Base-by-base conservation (phyloP, 2,797 vertebrate species). In the Chrysolophus pictus region DNA sequence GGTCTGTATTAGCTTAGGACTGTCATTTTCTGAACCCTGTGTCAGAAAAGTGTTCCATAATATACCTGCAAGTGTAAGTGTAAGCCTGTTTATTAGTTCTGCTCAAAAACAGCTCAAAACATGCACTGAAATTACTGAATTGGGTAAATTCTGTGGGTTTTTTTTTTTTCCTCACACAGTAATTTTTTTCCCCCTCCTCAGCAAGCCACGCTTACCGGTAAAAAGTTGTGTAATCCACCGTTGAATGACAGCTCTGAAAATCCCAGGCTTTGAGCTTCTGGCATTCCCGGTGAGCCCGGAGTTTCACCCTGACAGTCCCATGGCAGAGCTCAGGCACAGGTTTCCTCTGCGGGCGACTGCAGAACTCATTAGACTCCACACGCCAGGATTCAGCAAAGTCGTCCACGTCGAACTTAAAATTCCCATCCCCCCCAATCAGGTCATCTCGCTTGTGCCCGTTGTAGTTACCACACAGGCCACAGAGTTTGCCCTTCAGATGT, bases 331-430 rank as follows among this genome's bases (percentile, higher is more conserved):
- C 98, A 0, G 99, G 98, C 2, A 98, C 90, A 0, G 98, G 98
- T 24, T 98, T 98, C 42, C 97, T 98, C 67, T 97, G 98, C 0
- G 97, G 97, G 81, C 98, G 98, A 91, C 98, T 98, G 96, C 99
- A 99, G 85, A 99, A 98, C 91, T 99, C 98, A 2, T 99, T 99
- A 53, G 98, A 98, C 70, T 99, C 99, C 2, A 99, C 98, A 0
- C 98, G 98, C 99, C 99, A 99, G 4, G 99, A 99, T 88, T 99
- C 99, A 0, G 99, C 99, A 64, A 99, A 99, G 84, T 99, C 99
- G 4, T 99, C 99, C 96, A 99, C 99, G 3, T 99, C 99, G n/a
- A 99, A 99, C 94, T 98, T 99, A 94, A 99, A 99, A 77, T 98
- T 98, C 10, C 99, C 99, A 4, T 99, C 99, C 10, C 99, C 98